phyloP scores from a whole-genome alignment of 2,113 vertebrate species.

The Xyrauchen texanus region DNA sequence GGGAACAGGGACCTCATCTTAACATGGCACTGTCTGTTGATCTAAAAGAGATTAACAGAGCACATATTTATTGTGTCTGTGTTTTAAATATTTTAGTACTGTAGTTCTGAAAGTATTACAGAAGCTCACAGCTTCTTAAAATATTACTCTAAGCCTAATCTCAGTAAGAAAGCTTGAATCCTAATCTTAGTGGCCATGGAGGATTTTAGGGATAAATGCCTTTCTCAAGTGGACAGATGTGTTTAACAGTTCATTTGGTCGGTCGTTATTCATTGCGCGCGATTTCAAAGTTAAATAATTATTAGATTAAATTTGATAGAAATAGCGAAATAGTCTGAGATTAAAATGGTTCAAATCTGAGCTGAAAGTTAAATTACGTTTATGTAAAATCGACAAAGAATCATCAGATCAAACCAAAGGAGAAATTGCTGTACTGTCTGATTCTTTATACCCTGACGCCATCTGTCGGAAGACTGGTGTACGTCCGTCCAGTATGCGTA shows the following conservation, averaged over 20 bases:
- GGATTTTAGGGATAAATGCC: background rate
- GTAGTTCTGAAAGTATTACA: background rate
- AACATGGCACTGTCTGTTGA: background rate
- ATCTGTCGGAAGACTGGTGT: background rate
- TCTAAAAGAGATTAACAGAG: background rate
- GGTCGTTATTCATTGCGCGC: no score
- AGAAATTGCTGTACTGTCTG: background rate
- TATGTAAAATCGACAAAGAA: no score
- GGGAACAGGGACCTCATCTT: background rate
- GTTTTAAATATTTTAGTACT: no score
- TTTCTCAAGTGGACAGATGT: background rate
- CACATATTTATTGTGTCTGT: background rate
- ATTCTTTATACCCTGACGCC: constrained; percentile 10
- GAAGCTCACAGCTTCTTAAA: background rate
- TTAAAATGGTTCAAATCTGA: no score
- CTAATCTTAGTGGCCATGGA: background rate
- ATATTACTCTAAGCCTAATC: constrained; percentile 12
- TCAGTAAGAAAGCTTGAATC: background rate
- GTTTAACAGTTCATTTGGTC: no score
- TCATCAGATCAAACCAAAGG: background rate
- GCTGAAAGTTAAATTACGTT: no score
- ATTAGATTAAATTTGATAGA: no score
- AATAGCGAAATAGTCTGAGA: no score
- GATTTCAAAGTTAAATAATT: no score
- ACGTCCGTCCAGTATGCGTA: background rate